Conservation (phyloP, 2,888 invertebrate species). For the Idaea dimidiata region DNA sequence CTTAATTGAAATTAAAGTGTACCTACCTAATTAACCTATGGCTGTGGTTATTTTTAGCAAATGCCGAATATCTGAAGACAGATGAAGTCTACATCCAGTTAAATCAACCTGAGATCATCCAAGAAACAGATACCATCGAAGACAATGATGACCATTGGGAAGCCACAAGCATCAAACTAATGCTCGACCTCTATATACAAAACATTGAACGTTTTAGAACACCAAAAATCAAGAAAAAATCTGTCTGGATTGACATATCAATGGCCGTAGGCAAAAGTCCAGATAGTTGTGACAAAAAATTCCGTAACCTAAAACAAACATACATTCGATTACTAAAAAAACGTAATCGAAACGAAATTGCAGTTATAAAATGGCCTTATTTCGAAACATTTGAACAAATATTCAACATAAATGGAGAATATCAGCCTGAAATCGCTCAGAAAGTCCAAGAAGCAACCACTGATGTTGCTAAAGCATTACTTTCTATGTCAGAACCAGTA, state of each 20-base stretch:
- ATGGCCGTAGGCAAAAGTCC: slow-evolving; percentile 61
- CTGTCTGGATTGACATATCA: slow-evolving; percentile 66
- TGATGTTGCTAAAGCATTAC: slow-evolving; percentile 61
- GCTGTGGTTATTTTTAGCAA: not conserved
- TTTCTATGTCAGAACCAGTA: slow-evolving; percentile 51
- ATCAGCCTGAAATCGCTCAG: slow-evolving; percentile 65
- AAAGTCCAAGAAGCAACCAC: slow-evolving; percentile 58
- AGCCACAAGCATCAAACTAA: slow-evolving; percentile 49
- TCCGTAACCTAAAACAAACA: slow-evolving; percentile 70
- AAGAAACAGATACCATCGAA: slow-evolving; percentile 51
- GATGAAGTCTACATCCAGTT: slow-evolving; percentile 56
- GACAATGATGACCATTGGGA: slow-evolving; percentile 71
- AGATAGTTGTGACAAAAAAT: slow-evolving; percentile 71
- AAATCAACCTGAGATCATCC: slow-evolving; percentile 50
- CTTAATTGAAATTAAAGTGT: not conserved
- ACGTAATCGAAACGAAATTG: slow-evolving; percentile 50
- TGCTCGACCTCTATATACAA: slow-evolving; percentile 61
- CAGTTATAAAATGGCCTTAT: slow-evolving; percentile 69
- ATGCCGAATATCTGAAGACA: slow-evolving; percentile 56
- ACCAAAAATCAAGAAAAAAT: slow-evolving; percentile 71
- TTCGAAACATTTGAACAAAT: slow-evolving; percentile 71
- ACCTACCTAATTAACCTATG: not conserved
- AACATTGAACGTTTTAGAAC: slow-evolving; percentile 67
- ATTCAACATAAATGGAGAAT: slow-evolving; percentile 63
- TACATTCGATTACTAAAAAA: slow-evolving; percentile 67